Evolutionary conservation across 2,797 vertebrate species (phyloP), one percentile per base, ranked within the genome.

Genomic region (Lutjanus campechanus): DNA sequence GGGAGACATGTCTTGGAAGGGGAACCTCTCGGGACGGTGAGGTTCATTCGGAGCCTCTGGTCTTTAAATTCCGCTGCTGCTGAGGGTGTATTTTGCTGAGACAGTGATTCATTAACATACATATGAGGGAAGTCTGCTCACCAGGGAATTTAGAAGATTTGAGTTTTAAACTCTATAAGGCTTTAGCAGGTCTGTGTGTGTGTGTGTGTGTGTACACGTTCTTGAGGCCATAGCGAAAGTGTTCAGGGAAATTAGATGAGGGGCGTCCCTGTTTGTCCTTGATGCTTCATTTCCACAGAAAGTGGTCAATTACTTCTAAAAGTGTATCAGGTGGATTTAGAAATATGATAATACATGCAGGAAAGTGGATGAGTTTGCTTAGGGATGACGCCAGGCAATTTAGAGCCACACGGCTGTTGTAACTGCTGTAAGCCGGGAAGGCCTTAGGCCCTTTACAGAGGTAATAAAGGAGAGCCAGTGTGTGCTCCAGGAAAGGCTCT

Each of bases 51-150:
- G 75, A 69, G 68, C 69, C 63, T 76, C 79, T 75, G 84, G 72
- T 83, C 88, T 91, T 77, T 81, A 82, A 79, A 76, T 59, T 69
- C 54, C 43, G 54, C 43, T 68, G 56, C 71, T 75, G 74, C 79
- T 47, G 40, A 66, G 20, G 65, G 40, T 76, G 43, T 79, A 79
- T 88, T 91, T 81, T 91, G 91, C 92, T 93, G 91, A 95, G 83
- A 85, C 83, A 80, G 88, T 88, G 29, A 85, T 87, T 88, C 85
- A 93, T 95, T 95, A 92, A 89, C 91, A 95, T 93, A 94, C 88
- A 94, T 92, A 94, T 92, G 80, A 92, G 90, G 69, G 83, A 83
- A 65, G 79, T 84, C 68, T 80, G 77, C 77, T 84, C 91, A 77
- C 90, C 73, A 71, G 85, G 88, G 88, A 87, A 79, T 92, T 88